These are phyloP conservation scores for Podocnemis expansa DNA, from an alignment of 2,113 vertebrate genomes.

Conservation along the genomic window DNA sequence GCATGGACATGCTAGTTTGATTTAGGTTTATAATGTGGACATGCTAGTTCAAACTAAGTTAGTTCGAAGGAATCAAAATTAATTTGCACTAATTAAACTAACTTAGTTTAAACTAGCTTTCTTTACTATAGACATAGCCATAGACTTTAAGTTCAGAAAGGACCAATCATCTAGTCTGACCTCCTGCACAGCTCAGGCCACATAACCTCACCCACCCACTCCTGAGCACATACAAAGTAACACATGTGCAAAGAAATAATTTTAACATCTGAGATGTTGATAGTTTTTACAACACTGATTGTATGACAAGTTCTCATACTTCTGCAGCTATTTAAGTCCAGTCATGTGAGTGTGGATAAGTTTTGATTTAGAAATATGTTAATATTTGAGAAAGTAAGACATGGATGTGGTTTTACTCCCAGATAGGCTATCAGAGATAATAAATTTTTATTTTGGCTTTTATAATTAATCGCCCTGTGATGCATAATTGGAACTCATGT, in stretches of 20 bases:
- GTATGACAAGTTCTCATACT: not conserved
- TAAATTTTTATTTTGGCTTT: accelerated
- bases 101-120: too few species aligned
- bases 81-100: too few species aligned
- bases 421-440: not conserved
- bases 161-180: too few species aligned
- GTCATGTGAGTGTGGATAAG: not conserved
- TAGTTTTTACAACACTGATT: not conserved
- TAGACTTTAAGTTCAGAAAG: too few species aligned
- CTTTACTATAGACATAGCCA: too few species aligned
- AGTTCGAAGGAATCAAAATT: too few species aligned
- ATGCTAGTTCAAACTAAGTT: too few species aligned
- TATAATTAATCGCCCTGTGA: not conserved
- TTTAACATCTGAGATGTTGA: not conserved
- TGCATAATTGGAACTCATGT: not conserved
- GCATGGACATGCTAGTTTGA: too few species aligned
- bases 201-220: too few species aligned
- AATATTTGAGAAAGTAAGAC: not conserved
- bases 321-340: not conserved
- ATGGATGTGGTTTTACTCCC: not conserved
- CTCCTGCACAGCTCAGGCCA: too few species aligned
- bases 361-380: not conserved
- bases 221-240: not conserved
- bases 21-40: too few species aligned
- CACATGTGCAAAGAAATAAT: too few species aligned